Evolutionary conservation across 2,113 vertebrate species (phyloP).

Genomic region (Donacobius atricapilla): DNA sequence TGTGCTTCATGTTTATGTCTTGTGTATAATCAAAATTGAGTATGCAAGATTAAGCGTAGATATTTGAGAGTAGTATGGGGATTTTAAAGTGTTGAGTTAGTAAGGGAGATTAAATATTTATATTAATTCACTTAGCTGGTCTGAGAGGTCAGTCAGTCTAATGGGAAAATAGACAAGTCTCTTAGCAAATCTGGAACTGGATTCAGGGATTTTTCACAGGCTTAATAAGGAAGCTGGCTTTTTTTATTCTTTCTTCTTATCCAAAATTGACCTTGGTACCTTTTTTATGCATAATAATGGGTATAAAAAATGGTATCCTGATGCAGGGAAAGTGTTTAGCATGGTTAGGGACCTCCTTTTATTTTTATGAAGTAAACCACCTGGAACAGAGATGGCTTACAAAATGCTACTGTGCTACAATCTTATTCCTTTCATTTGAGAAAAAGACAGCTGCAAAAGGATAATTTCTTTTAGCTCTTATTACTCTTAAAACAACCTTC

Average conservation of each 20-base stretch:
- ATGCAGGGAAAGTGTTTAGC: neutral
- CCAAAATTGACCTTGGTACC: neutral
- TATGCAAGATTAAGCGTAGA: accelerated
- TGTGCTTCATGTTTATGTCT: neutral
- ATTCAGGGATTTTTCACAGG: neutral
- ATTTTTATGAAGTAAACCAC: neutral
- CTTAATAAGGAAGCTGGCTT: neutral
- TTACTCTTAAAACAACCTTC: neutral
- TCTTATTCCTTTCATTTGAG: neutral
- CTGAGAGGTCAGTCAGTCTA: neutral
- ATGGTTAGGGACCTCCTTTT: neutral
- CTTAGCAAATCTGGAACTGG: neutral
- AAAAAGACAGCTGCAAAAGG: neutral
- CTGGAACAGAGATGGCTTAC: neutral
- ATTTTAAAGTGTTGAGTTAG: neutral
- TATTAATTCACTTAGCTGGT: neutral
- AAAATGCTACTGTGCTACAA: neutral
- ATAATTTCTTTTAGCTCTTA: neutral
- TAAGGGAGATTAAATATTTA: neutral
- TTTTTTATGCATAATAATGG: neutral
- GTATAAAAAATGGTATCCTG: neutral
- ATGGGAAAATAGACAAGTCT: neutral
- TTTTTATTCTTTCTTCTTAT: neutral
- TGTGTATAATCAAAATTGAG: neutral
- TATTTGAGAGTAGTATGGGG: neutral